Evolutionary conservation across 2,888 invertebrate species (phyloP).

Genomic region (Eristalis arbustorum): DNA sequence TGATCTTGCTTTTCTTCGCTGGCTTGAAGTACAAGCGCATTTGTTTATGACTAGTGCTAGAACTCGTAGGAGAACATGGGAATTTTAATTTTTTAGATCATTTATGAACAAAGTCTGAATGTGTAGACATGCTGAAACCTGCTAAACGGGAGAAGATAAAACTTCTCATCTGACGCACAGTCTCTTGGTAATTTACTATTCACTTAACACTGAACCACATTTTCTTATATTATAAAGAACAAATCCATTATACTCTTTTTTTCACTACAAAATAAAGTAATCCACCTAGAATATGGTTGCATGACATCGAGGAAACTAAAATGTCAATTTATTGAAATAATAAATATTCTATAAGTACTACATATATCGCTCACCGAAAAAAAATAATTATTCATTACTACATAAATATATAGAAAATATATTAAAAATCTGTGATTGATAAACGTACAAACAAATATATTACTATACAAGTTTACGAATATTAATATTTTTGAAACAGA

Average conservation of each 20-base stretch:
- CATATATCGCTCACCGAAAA: constrained; percentile 63
- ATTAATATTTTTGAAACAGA: constrained; percentile 60
- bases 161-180: too few relatives aligned
- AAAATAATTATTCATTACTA: constrained; percentile 14
- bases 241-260: neutral
- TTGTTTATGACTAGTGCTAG: too few relatives aligned
- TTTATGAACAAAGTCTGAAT: too few relatives aligned
- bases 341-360: constrained; percentile 56
- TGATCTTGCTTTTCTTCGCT: too few relatives aligned
- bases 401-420: constrained; percentile 29
- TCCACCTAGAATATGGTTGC: neutral
- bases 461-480: constrained; percentile 58
- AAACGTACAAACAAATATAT: constrained; percentile 64
- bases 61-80: too few relatives aligned
- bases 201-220: too few relatives aligned
- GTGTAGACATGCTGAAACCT: too few relatives aligned
- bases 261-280: neutral
- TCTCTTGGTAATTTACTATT: too few relatives aligned
- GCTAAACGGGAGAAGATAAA: too few relatives aligned
- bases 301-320: constrained; percentile 19
- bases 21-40: too few relatives aligned
- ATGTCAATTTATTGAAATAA: constrained; percentile 28
- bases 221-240: too few relatives aligned
- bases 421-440: constrained; percentile 68
- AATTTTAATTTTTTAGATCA: too few relatives aligned